Base-by-base conservation (phyloP, 2,888 invertebrate genomes). In the Cosmopolites sordidus region DNA sequence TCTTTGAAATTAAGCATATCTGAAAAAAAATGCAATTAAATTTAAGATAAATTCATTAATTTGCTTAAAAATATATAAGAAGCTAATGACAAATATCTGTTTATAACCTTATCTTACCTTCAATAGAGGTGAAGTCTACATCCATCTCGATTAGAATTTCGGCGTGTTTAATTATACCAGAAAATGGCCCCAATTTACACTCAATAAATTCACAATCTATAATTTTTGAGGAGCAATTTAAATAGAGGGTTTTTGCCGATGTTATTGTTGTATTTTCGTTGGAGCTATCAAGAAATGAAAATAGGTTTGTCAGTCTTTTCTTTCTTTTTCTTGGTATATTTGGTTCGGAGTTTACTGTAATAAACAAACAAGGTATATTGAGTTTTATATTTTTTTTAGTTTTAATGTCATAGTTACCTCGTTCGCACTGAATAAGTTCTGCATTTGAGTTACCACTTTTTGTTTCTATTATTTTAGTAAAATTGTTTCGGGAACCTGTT, bases 121-220 rank as follows among this genome's bases (percentile, higher is more conserved):
- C 51, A 8, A 45, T 39, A 5, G 12, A 8, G 9, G 15, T 5
- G 15, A 51, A 51, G 22, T 39, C 18, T 5, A 48, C 18, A 18
- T 51, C 51, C 16, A 48, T 18, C 9, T 55, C 40, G 1, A 55
- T 16, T 14, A 12, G 15, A 30, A 55, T 18, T 40, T 55, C 55
- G 0, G 48, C 47, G 16, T 55, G 29, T 16, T 43, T 51, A 51
- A 43, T 42, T 16, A 6, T 5, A 4, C 37, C 30, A 2, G 49
- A 63, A 47, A 74, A 72, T 12, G 70, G 69, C 5, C 73, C 74
- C 29, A 73, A 54, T 9, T 56, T 51, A 51, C 77, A 77, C 1
- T 59, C 58, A 27, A 77, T 55, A 45, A 54, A 59, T 5, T 64
- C 61, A 55, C 77, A 77, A 15, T 59, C 45, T 1, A 74, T 58